Base-by-base conservation (phyloP, 1,140 invertebrate species). In the Radopholus similis region DNA sequence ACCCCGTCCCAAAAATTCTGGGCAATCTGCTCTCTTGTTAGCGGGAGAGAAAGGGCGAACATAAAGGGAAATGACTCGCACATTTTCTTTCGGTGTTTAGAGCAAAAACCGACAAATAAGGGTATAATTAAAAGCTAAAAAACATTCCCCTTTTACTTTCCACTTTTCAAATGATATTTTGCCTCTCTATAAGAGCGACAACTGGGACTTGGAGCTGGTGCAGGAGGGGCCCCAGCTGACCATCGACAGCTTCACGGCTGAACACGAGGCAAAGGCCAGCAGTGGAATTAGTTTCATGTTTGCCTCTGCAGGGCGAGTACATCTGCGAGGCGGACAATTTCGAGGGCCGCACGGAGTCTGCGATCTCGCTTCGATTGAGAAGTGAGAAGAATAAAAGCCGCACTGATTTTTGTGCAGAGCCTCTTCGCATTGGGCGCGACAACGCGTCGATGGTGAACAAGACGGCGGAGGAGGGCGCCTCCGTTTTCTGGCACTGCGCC, bases 401-500 rank as follows among this genome's bases (percentile, higher is more conserved):
- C 44, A 8, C 13, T 8, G n/a, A 26, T 21, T 51, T 5, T 56
- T 42, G 13, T 56, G 54, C 18, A 64, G 32, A 23, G 37, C 26
- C 44, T 18, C 18, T 47, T 38, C 53, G 53, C 44, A 53, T 64
- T 64, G 28, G 34, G 13, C 57, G 34, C 18, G 44, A 60, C 35
- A 60, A 60, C 18, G 5, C 57, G 44, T 60, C 44, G 15, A 18
- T 70, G 53, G 21, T 35, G 26, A 80, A 81, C 59, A 80, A 78
- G 49, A 80, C 77, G 8, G 76, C 75, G 18, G 62, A 77, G 23
- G 77, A 78, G 60, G 77, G 77, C 6, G 57, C 68, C 2, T 66
- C 58, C 47, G 66, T 80, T 28, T 78, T 78, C 37, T 80, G 78
- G 75, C 66, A 72, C 13, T 80, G 77, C 42, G 56, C 72, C 26